Evolutionary conservation across 2,113 vertebrate genomes (phyloP), one percentile per base, ranked within the genome.

Genomic region (Oceanites oceanicus): DNA sequence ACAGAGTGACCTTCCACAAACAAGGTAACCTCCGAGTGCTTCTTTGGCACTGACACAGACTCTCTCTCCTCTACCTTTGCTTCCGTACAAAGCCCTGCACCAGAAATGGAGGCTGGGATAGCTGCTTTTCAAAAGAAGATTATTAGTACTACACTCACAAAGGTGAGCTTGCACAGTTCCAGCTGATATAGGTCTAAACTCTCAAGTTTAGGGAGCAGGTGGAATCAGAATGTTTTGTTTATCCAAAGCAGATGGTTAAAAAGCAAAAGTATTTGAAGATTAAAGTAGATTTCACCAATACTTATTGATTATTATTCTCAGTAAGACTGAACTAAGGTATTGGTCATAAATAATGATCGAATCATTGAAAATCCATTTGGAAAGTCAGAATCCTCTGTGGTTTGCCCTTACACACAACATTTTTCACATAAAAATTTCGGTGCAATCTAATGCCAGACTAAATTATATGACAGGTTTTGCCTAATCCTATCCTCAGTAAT

Each of bases 1-100:
- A 26, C 7, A 42, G 20, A n/a, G 8, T 34, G 29, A 67, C 23
- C 15, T 61, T 67, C 25, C 29, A 61, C 20, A 59, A 67, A 26
- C 0, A 1, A 32, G 8, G 10, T 59, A 70, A 71, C 7, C 9
- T 44, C 30, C 1, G 1, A 72, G 10, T 44, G 17, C 10, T 66
- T 62, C n/a, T 68, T 12, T 2, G 1, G 36, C 16, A 42, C 47
- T 61, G 70, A 73, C 14, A 42, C 21, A 62, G 18, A 14, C 29
- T 50, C 29, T 55, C 38, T 67, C 27, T 65, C 36, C 26, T 42
- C 50, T 61, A 7, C 17, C 34, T 61, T 44, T 72, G n/a, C 21
- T 82, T 74, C 25, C 5, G 2, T 40, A 30, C 23, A 53, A 67
- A 34, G 15, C 10, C 40, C 55, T 82, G 40, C 4, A 5, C 45